Percentiles rank a stretch among this genome's conserved stretches.
Conservation (phyloP, 1,140 invertebrate genomes). For the Drosophila grimshawi region DNA sequence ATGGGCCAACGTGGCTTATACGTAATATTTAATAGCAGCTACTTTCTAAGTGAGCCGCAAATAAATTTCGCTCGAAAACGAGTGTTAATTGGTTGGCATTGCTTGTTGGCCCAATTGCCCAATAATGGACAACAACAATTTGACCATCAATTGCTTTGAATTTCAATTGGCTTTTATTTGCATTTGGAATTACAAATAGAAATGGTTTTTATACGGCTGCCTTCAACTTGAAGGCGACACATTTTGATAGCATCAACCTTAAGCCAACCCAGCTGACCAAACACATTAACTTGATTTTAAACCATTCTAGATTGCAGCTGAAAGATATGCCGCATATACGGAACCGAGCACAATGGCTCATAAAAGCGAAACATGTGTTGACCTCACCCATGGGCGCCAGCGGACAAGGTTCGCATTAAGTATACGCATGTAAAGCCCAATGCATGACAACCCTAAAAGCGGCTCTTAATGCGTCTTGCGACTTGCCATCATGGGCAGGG, state of each 20-base stretch:
- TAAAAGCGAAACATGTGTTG: slow-evolving; percentile 41
- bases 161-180: slow-evolving; percentile 59
- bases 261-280: background rate
- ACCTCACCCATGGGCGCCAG: slow-evolving; percentile 57
- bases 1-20: slow-evolving; percentile 60
- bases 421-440: slow-evolving; percentile 4
- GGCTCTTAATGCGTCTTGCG: slow-evolving; percentile 38
- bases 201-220: slow-evolving; percentile 47
- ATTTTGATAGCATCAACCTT: slow-evolving; percentile 22
- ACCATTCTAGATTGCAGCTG: slow-evolving; percentile 63
- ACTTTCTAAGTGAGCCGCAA: slow-evolving; percentile 23
- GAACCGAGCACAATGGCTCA: slow-evolving; percentile 60
- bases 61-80: slow-evolving; percentile 1
- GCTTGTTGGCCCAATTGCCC: slow-evolving; percentile 42
- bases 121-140: slow-evolving; percentile 25
- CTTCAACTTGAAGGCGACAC: slow-evolving; percentile 61
- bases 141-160: slow-evolving; percentile 68
- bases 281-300: slow-evolving; percentile 22
- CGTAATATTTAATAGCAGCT: slow-evolving; percentile 37
- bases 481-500: slow-evolving; percentile 38
- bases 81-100: slow-evolving; percentile 43
- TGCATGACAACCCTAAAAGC: slow-evolving; percentile 38
- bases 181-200: slow-evolving; percentile 66
- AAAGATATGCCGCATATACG: slow-evolving; percentile 42
- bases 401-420: slow-evolving; percentile 27